Base-by-base conservation (phyloP, 2,797 vertebrate species). In the Phrynocephalus guinanensis region DNA sequence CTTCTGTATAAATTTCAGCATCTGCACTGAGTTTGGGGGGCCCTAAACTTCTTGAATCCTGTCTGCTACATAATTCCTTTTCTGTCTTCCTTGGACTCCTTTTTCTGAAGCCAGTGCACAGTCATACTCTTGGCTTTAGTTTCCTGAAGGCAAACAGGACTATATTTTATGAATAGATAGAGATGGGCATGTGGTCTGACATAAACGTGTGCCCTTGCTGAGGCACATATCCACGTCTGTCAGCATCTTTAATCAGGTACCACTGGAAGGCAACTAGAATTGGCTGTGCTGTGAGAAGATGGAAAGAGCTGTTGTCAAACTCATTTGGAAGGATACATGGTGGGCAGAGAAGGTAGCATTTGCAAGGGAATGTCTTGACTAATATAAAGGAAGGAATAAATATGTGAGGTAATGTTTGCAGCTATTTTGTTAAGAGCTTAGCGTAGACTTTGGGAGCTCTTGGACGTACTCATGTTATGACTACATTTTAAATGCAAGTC, bases 371-470 rank as follows among this genome's bases (percentile, higher is more conserved):
- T 18, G 84, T 24, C 5, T 13, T 56, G 52, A 56, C 9, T 56
- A 56, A 56, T 56, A 56, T 13, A 56, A 2, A 72, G 33, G 30
- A 6, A 18, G 33, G 79, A 79, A 52, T 30, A 87, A 2, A 79
- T 13, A 66, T 66, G 4, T 72, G 72, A 78, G 8, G 0, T 90
- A 89, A 91, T 86, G 52, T 87, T 56, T 60, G 5, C 75, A 89
- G 87, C 50, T 28, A 67, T 76, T 88, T 88, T 90, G 2, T 1
- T 56, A 67, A 91, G 87, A 86, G 72, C 30, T 88, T 85, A 71
- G 22, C 80, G 16, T 76, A 11, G 2, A 0, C 24, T 82, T 52
- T 66, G 56, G 66, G 77, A 80, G 9, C 18, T 80, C 20, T 15
- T 68, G 3, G 85, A 79, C 13, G 1, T 63, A 20, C 72, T 78